Evolutionary conservation across 2,797 vertebrate species (phyloP), one percentile per base, ranked within the genome.

Genomic region (Pelochelys cantorii): DNA sequence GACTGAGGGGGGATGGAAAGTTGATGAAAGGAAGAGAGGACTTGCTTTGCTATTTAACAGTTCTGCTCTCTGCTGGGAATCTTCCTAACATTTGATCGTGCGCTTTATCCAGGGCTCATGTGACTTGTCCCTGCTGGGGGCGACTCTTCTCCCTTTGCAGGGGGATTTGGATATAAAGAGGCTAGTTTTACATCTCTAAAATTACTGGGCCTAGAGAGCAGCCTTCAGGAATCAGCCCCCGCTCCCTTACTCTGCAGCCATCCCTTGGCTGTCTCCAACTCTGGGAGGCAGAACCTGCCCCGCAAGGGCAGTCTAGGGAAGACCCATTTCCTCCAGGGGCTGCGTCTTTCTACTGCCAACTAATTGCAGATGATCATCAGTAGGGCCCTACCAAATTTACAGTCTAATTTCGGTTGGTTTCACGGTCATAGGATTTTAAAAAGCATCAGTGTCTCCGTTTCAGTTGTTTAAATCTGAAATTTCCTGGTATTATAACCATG

Each of bases 41-140:
- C 31, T 10, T 7, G 22, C 77, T 79, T 77, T 25, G 15, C 25
- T 18, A 79, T 29, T 12, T 17, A 52, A 52, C 4, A 23, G 52
- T 29, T 77, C 42, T 77, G 48, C 5, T 77, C 48, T 42, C 75
- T 37, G 37, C 2, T 52, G 29, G 42, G 15, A 48, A 48, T 13
- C 74, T 29, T 52, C 27, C 25, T 15, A 27, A 77, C 13, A 3
- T 25, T 54, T 12, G 2, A 0, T 9, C 7, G 13, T 10, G 79
- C 84, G 31, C 3, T 31, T 81, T 91, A 52, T n/a, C 42, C 4
- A 18, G 55, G 68, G 56, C 13, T 7, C 42, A 52, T 48, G 42
- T 29, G 27, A 77, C 14, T 48, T 52, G 13, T 22, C 25, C 37
- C 13, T 4, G 18, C 14, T 13, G 8, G 23, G 23, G 14, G 25